Evolutionary conservation across 2,797 vertebrate species (phyloP).

Genomic region (Glossophaga mutica): DNA sequence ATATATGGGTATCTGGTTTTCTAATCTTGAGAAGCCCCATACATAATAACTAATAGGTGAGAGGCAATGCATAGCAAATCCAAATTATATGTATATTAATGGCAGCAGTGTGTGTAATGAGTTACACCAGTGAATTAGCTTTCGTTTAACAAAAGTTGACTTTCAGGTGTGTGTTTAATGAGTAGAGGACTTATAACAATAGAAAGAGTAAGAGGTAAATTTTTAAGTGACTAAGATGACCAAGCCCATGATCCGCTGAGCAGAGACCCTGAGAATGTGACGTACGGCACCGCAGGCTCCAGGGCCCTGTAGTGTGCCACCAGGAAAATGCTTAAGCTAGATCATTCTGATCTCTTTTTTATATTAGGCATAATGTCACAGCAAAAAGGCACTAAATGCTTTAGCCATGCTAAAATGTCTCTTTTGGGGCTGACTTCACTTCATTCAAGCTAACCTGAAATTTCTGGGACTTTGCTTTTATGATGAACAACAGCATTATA

Average conservation of each 20-base stretch:
- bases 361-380: background rate
- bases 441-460: background rate
- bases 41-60: constrained; percentile 16
- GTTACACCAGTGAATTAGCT: background rate
- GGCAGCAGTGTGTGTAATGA: background rate
- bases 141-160: background rate
- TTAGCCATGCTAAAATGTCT: background rate
- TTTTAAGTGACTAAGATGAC: background rate
- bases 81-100: background rate
- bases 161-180: background rate
- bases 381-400: background rate
- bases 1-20: background rate
- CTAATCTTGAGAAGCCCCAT: background rate
- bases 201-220: background rate
- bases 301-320: background rate
- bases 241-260: background rate
- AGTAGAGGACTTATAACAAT: background rate
- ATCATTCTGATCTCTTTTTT: background rate
- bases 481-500: background rate
- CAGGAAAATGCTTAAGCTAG: background rate
- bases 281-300: background rate
- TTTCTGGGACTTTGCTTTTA: background rate
- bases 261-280: background rate
- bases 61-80: background rate
- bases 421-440: background rate